Conservation (phyloP, 1,140 invertebrate species). For the Charaxes varanes region DNA sequence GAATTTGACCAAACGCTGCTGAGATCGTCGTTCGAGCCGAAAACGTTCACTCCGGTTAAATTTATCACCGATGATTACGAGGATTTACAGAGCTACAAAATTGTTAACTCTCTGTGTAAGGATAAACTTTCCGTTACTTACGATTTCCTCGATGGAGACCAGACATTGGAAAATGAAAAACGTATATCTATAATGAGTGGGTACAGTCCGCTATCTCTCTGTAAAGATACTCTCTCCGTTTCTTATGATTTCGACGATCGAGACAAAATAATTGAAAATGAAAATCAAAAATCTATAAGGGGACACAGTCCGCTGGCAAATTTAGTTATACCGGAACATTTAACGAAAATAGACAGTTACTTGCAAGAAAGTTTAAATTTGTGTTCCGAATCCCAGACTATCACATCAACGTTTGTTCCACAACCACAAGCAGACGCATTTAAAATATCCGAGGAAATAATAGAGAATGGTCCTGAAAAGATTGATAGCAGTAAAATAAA, state of each 20-base stretch:
- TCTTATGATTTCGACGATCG: slow-evolving; percentile 4
- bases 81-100: slow-evolving; percentile 62
- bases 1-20: slow-evolving; percentile 43
- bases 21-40: slow-evolving; percentile 26
- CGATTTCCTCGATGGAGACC: neutral
- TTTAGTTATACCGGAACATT: slow-evolving; percentile 17
- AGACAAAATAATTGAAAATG: slow-evolving; percentile 1
- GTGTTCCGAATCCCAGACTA: slow-evolving; percentile 28
- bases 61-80: slow-evolving; percentile 50
- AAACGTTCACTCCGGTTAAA: slow-evolving; percentile 33
- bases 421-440: slow-evolving; percentile 1
- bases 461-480: neutral
- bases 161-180: slow-evolving; percentile 1
- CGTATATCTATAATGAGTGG: slow-evolving; percentile 10
- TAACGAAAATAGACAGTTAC: slow-evolving; percentile 51
- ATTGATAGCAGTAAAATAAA: neutral
- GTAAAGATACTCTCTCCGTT: slow-evolving; percentile 44
- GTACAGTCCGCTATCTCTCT: slow-evolving; percentile 39
- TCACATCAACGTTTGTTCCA: neutral
- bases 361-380: slow-evolving; percentile 53
- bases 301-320: slow-evolving; percentile 29
- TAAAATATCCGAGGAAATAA: neutral
- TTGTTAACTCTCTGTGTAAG: slow-evolving; percentile 58
- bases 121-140: slow-evolving; percentile 34
- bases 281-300: slow-evolving; percentile 6